phyloP scores from a whole-genome alignment of 2,113 vertebrate genomes.

The Strix uralensis region DNA sequence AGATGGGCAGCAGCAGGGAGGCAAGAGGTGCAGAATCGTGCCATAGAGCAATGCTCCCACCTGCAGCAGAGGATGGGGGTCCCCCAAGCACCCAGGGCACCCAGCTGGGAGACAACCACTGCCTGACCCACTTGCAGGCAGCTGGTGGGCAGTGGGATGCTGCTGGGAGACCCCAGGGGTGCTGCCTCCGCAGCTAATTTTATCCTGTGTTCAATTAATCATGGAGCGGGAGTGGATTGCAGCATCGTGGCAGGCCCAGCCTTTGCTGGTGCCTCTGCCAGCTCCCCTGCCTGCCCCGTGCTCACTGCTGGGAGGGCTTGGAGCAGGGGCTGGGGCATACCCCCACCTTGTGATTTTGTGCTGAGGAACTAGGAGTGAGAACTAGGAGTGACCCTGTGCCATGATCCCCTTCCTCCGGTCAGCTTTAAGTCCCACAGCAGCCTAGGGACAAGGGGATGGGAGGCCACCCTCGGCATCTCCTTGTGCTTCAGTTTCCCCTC shows the following conservation, averaged over 20 bases:
- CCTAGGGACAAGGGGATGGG: not conserved
- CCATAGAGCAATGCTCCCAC: not conserved
- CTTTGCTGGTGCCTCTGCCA: not conserved
- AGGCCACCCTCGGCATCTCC: not conserved
- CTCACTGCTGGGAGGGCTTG: not conserved
- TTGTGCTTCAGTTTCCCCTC: not conserved
- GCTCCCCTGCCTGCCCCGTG: not conserved
- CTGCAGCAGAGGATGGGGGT: not conserved
- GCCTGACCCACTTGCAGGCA: conserved; percentile 30
- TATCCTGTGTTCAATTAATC: conserved; percentile 6
- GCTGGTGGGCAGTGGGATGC: not conserved
- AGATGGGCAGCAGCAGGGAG: accelerated
- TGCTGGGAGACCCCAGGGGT: conserved; percentile 23
- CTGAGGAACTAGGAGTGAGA: not conserved
- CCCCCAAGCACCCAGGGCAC: not conserved
- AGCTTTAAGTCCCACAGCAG: not conserved
- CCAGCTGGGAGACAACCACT: not conserved
- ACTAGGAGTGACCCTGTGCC: not conserved
- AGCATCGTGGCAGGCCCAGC: not conserved
- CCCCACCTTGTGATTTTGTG: not conserved
- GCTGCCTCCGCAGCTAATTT: conserved; percentile 14
- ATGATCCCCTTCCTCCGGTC: not conserved
- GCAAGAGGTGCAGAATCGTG: not conserved
- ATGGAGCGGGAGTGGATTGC: not conserved
- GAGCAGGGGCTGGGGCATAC: not conserved